Evolutionary conservation across 2,888 invertebrate species (phyloP), one percentile per base, ranked within the genome.

Genomic region (Napeogenes sylphis): DNA sequence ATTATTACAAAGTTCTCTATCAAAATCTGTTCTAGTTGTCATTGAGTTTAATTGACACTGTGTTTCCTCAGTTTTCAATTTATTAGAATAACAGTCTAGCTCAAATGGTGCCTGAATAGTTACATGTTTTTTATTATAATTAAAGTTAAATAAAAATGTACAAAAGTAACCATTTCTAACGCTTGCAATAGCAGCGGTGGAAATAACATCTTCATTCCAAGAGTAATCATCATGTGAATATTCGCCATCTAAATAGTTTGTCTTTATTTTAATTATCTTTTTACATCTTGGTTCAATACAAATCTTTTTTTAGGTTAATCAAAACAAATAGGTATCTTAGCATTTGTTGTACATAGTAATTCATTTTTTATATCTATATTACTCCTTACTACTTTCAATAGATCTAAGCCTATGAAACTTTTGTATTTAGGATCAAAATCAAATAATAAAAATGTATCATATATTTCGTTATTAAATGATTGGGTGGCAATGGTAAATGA

Each of bases 381-480:
- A 21, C 60, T n/a, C 3, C 5, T 1, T 13, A 56, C 8, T 6
- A 6, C n/a, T 14, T 59, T 55, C 58, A 63, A 62, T 55, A 64
- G 12, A 38, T 66, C 63, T 32, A 56, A 54, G 2, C 62, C 66
- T 47, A 64, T 63, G 1, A 66, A 13, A 6, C 64, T 58, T 55
- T 55, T 53, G 38, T 56, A 66, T 12, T 55, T 54, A 3, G 55
- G 33, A 42, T 59, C 61, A 55, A 66, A 58, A 33, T 66, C 58
- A 33, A 61, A 66, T 45, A 66, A 38, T 12, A 61, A 35, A 46
- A 61, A 63, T 59, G 58, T 61, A 61, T 63, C 59, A 53, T 38
- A 46, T 54, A 54, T 46, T 13, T 56, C 45, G 13, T 12, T 42
- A n/a, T 59, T 56, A 14, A 45, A 35, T 21, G 21, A 21, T 21